Percentiles rank a stretch among this genome's conserved stretches.
These are phyloP conservation scores for Miichthys miiuy DNA, from an alignment of 2,797 vertebrate species.

Conservation along the genomic window DNA sequence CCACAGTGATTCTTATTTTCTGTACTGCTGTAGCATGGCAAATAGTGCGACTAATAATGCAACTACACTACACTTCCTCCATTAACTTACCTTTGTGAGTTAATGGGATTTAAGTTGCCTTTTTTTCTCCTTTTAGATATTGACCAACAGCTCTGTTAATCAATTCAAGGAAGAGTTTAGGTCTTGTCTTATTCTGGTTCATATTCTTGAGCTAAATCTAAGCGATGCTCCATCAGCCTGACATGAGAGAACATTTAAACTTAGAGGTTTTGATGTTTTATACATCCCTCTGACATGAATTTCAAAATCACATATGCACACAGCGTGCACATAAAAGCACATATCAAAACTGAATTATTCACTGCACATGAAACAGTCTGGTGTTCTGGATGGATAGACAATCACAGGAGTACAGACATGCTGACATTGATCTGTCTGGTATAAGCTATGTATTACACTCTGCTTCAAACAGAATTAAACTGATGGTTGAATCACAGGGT, in stretches of 20 bases:
- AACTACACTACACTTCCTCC: background rate
- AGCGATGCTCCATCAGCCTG: background rate
- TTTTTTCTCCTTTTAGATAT: background rate
- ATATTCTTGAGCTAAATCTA: conserved; percentile 2
- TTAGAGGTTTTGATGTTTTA: conserved; percentile 53
- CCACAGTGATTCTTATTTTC: background rate
- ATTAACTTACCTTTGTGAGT: conserved; percentile 13
- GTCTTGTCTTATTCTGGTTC: conserved; percentile 20
- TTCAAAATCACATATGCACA: conserved; percentile 14
- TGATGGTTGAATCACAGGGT: conserved; percentile 24
- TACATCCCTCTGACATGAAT: conserved; percentile 39
- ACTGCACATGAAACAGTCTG: conserved; percentile 28
- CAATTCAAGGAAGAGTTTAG: conserved; percentile 11
- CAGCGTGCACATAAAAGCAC: conserved; percentile 30
- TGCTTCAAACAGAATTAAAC: conserved; percentile 45
- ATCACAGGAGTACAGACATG: conserved; percentile 32
- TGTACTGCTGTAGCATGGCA: conserved; percentile 3
- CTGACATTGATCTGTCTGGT: conserved; percentile 44
- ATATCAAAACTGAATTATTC: conserved; percentile 48
- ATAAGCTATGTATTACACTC: conserved; percentile 39
- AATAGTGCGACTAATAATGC: conserved; percentile 23
- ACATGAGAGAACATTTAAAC: conserved; percentile 19
- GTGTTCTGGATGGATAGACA: conserved; percentile 37
- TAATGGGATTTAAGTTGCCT: conserved; percentile 11
- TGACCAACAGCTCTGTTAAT: conserved; percentile 24